phyloP scores from a whole-genome alignment of 2,888 invertebrate genomes.

The Dryomyza anilis region DNA sequence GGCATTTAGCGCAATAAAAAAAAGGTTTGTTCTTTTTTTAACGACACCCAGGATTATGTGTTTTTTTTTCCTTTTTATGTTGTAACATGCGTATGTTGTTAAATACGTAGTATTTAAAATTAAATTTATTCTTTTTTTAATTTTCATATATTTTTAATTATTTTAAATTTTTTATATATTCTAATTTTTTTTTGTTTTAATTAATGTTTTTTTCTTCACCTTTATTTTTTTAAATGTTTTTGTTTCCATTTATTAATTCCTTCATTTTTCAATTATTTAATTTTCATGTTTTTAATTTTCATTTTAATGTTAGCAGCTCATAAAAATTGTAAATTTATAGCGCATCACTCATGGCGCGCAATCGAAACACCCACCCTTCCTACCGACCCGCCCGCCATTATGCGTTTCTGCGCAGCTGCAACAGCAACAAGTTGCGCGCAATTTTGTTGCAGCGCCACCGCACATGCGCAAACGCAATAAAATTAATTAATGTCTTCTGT shows the following conservation, averaged over 20 bases:
- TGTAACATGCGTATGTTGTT: no score
- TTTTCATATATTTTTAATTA: no score
- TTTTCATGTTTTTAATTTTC: constrained; percentile 6
- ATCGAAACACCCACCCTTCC: constrained; percentile 1
- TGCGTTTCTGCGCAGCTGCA: no score
- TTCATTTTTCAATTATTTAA: constrained; percentile 6
- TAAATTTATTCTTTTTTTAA: no score
- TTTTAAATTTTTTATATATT: no score
- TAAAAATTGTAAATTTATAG: constrained; percentile 13
- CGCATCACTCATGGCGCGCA: constrained; percentile 5
- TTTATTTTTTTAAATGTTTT: not conserved
- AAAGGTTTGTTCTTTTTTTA: not conserved
- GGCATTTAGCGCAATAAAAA: constrained; percentile 14
- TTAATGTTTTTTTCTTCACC: not conserved
- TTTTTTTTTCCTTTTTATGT: no score
- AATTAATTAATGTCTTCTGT: constrained; percentile 25
- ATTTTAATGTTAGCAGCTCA: no score
- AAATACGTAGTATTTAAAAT: no score
- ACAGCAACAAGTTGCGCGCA: not conserved
- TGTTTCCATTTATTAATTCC: no score
- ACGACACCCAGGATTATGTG: no score
- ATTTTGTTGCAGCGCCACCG: not conserved
- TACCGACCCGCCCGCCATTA: no score
- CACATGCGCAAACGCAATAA: constrained; percentile 17
- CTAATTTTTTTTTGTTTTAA: no score